Base-by-base conservation (phyloP, 92 coral and sea anemone species). In the Nematostella vectensis region DNA sequence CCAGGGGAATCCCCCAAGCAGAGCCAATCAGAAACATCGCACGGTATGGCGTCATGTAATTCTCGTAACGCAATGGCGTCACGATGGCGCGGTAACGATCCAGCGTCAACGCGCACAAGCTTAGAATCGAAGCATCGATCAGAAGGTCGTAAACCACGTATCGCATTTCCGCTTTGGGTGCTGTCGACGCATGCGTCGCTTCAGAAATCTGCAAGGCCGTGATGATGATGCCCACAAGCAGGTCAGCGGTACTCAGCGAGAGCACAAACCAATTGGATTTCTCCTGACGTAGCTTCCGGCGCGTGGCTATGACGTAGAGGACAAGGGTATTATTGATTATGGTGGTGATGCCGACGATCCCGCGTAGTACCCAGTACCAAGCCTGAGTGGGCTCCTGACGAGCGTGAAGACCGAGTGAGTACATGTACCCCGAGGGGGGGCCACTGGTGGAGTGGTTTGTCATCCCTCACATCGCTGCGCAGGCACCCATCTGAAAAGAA, bases 351-450 rank as follows among this genome's bases (percentile, higher is more conserved):
- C 69, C 69, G 27, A 51, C 59, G 4, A 26, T 49, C 9, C 47
- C 69, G 33, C 69, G 39, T 15, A 63, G 31, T 0, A 51, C 58
- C 69, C 69, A 63, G 51, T 63, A 63, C 69, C 69, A 63, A 16
- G 59, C 69, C 15, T 63, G 69, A 2, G 69, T 63, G 8, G 69
- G 69, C 27, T 63, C 59, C 0, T 63, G 25, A 2, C 16, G 69
- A 22, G 50, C 69, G 47, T 63, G 69, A 1, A 63, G 59, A 8
- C 69, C 69, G 36, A 63, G 69, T 0, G 58, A 48, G 17, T 29
- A 48, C 4, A 25, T n/a, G n/a, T n/a, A 40, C 4, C 25, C 30
- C 3, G 2, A 22, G 1, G 64, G 23, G 10, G 33, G 51, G 9
- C 11, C 15, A 3, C 38, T 39, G 6, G 39, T 8, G 30, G 26